Evolutionary conservation across 2,113 vertebrate genomes (phyloP).

Genomic region (Oncorhynchus clarkii): DNA sequence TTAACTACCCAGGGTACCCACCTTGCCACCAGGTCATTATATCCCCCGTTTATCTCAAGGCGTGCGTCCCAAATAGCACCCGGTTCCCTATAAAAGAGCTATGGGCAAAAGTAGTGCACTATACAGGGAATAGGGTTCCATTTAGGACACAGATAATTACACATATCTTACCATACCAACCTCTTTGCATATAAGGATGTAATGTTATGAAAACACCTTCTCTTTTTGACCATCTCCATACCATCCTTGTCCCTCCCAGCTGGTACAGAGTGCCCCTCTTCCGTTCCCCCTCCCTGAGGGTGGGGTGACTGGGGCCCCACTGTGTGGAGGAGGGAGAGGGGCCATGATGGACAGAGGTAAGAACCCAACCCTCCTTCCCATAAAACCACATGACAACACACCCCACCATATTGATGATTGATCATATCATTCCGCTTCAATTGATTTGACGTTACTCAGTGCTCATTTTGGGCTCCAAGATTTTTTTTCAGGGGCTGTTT

Average conservation of each 20-base stretch:
- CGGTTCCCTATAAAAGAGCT: no score
- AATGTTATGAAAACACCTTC: not conserved
- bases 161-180: conserved; percentile 16
- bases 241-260: conserved; percentile 35
- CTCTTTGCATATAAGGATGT: not conserved
- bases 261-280: conserved; percentile 43
- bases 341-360: conserved; percentile 61
- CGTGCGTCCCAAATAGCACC: no score
- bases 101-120: no score
- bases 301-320: conserved; percentile 24
- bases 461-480: not conserved
- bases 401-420: not conserved
- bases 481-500: not conserved
- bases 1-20: conserved; percentile 69
- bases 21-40: conserved; percentile 34
- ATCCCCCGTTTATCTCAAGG: not conserved
- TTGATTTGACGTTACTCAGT: no score
- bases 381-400: not conserved
- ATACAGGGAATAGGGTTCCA: no score
- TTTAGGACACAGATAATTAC: no score
- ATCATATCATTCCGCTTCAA: not conserved
- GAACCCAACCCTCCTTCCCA: not conserved
- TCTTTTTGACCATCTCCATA: not conserved
- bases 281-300: conserved; percentile 38
- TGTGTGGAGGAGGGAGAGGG: conserved; percentile 43